These are phyloP conservation scores for Myotis myotis DNA, from an alignment of 2,797 vertebrate genomes.

Conservation along the genomic window DNA sequence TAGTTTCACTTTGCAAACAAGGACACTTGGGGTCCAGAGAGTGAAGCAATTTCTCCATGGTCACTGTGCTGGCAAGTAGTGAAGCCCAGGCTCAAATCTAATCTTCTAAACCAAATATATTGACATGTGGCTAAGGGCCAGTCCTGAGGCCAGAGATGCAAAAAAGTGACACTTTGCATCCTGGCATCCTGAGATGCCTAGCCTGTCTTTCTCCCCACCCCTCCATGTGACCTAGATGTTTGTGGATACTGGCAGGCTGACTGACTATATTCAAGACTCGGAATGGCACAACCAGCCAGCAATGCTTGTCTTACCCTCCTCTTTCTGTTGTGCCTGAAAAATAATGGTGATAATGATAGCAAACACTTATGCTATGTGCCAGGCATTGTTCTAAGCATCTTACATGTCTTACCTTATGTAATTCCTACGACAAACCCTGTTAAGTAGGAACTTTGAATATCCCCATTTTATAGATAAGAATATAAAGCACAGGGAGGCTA, in stretches of 20 bases:
- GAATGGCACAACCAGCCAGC: not conserved
- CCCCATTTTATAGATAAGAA: not conserved
- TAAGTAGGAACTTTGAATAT: slow-evolving; percentile 39
- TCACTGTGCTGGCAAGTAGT: not conserved
- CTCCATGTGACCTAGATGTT: not conserved
- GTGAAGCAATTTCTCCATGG: not conserved
- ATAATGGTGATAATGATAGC: not conserved
- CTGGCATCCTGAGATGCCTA: not conserved
- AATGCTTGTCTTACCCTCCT: not conserved
- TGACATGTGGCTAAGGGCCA: not conserved
- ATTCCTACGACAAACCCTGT: not conserved
- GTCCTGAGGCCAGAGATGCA: not conserved
- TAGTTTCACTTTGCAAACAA: slow-evolving; percentile 12
- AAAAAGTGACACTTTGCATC: slow-evolving; percentile 17
- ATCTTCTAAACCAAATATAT: slow-evolving; percentile 41
- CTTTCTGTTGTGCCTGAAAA: not conserved
- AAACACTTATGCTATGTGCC: not conserved
- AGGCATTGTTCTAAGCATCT: not conserved
- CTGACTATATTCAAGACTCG: slow-evolving; percentile 14
- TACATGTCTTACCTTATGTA: not conserved
- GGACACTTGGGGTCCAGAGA: not conserved
- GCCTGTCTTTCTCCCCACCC: not conserved
- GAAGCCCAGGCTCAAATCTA: slow-evolving; percentile 6
- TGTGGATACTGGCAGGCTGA: not conserved
- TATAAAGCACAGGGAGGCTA: not conserved